Evolutionary conservation across 2,113 vertebrate species (phyloP).

Genomic region (Plecturocebus donacophilus): DNA sequence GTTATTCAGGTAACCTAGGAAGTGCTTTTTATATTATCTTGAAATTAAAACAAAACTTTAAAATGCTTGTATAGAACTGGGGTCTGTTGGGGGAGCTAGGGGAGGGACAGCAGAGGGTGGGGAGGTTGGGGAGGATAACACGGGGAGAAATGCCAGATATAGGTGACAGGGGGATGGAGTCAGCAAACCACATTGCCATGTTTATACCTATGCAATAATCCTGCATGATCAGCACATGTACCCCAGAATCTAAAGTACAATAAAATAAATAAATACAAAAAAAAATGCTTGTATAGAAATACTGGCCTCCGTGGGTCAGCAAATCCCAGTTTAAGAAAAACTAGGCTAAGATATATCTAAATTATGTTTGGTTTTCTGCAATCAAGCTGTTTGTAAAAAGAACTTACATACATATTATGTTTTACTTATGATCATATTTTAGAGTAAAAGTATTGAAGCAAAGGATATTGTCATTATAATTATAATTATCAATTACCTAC

Average conservation of each 20-base stretch:
- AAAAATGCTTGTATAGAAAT: neutral
- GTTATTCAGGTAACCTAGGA: neutral
- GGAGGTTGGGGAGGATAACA: too few species aligned
- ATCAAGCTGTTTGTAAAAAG: neutral
- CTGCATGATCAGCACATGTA: too few species aligned
- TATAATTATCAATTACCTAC: neutral
- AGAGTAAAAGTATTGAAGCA: neutral
- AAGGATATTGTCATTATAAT: neutral
- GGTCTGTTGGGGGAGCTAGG: too few species aligned
- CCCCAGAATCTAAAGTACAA: too few species aligned
- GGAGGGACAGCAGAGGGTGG: too few species aligned
- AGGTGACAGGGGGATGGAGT: too few species aligned
- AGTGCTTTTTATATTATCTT: neutral
- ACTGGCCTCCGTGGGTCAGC: neutral
- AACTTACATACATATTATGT: neutral
- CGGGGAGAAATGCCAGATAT: too few species aligned
- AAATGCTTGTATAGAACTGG: neutral
- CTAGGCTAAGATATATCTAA: neutral
- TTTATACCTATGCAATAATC: too few species aligned
- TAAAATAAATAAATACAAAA: too few species aligned
- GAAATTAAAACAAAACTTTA: neutral
- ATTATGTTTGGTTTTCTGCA: neutral
- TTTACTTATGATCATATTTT: neutral
- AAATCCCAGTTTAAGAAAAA: conserved; percentile 6
- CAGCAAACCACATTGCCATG: too few species aligned